Conservation (phyloP, 1,140 invertebrate species). For the Brachionus rubens region DNA sequence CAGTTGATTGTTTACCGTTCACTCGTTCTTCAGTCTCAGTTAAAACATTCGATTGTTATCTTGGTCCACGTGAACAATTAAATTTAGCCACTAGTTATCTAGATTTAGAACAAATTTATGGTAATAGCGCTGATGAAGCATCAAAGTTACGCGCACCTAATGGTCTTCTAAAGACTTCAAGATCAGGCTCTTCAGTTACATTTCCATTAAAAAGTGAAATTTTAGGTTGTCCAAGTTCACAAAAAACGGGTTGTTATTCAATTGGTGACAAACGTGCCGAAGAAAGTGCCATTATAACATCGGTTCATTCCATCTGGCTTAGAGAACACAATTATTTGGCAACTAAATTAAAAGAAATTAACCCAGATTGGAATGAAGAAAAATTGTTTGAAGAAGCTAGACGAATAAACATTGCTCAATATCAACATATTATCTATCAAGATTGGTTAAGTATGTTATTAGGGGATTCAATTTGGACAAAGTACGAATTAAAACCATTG, state of each 20-base stretch:
- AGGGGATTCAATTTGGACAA: slow-evolving; percentile 60
- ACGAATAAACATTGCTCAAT: slow-evolving; percentile 79
- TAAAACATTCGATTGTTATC: slow-evolving; percentile 2
- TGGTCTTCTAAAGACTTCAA: slow-evolving; percentile 20
- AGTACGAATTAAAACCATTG: not conserved
- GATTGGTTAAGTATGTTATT: slow-evolving; percentile 88
- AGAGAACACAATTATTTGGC: slow-evolving; percentile 52
- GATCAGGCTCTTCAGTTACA: not conserved
- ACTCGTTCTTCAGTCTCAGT: not conserved
- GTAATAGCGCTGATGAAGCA: not conserved
- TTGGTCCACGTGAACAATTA: slow-evolving; percentile 18
- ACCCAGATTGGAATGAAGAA: slow-evolving; percentile 49
- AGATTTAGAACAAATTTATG: slow-evolving; percentile 24
- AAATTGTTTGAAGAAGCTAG: slow-evolving; percentile 70
- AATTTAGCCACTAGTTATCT: not conserved
- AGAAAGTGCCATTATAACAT: not conserved
- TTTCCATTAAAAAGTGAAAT: not conserved
- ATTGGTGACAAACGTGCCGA: not conserved
- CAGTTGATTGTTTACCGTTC: not conserved
- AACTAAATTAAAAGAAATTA: slow-evolving; percentile 40
- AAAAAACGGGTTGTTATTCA: not conserved
- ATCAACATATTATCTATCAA: slow-evolving; percentile 89
- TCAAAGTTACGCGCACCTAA: not conserved
- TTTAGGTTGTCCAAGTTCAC: not conserved
- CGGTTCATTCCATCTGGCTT: slow-evolving; percentile 72